Conservation (phyloP, 2,888 invertebrate genomes). For the Philhelius pedissequus region DNA sequence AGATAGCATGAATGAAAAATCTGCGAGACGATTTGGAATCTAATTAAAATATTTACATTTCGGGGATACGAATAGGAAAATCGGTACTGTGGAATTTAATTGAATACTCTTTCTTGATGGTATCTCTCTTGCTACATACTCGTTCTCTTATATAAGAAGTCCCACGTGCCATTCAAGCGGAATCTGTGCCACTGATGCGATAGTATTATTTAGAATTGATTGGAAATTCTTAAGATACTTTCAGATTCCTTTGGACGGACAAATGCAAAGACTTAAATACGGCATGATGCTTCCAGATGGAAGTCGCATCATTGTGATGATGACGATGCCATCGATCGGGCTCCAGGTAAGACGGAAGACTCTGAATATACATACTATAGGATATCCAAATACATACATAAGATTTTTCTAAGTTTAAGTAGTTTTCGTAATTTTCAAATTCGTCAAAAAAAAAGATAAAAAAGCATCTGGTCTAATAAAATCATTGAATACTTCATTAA, state of each 20-base stretch:
- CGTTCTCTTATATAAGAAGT: neutral
- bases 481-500: too few relatives aligned
- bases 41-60: constrained; percentile 63
- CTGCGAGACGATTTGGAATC: constrained; percentile 60
- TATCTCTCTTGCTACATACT: neutral
- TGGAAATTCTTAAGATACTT: constrained; percentile 57
- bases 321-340: constrained; percentile 12
- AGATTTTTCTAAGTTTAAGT: too few relatives aligned
- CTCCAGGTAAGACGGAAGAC: constrained; percentile 34
- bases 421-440: too few relatives aligned
- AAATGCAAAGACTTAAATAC: constrained; percentile 2
- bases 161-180: constrained; percentile 51
- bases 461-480: too few relatives aligned
- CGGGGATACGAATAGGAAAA: constrained; percentile 1
- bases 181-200: constrained; percentile 49
- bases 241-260: constrained; percentile 13
- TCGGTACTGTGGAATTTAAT: constrained; percentile 54
- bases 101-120: constrained; percentile 25
- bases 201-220: constrained; percentile 47
- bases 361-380: too few relatives aligned
- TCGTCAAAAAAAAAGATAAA: too few relatives aligned
- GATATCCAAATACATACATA: too few relatives aligned
- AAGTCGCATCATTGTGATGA: constrained; percentile 18
- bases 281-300: constrained; percentile 22
- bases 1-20: neutral